These are phyloP conservation scores for Trochalopteron elliotii DNA, from an alignment of 2,113 vertebrate species.

Conservation along the genomic window DNA sequence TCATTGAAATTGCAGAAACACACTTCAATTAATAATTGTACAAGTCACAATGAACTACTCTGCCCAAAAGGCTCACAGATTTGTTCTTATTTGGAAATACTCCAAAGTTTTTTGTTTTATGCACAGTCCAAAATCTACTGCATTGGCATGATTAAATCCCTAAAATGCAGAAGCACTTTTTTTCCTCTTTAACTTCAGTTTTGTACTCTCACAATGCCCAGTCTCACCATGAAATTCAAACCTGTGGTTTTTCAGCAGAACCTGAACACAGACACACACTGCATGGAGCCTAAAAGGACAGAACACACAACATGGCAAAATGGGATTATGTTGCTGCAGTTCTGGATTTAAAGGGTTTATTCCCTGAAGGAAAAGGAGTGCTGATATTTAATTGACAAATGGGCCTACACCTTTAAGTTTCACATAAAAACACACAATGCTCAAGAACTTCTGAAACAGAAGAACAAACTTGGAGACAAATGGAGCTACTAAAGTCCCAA, in stretches of 20 bases:
- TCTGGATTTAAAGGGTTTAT: not conserved
- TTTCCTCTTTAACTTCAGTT: not conserved
- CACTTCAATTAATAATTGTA: not conserved
- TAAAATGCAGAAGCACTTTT: not conserved
- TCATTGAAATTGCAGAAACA: not conserved
- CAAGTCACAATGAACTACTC: not conserved
- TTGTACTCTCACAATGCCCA: not conserved
- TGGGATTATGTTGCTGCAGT: not conserved
- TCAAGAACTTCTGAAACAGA: not conserved
- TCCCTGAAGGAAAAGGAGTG: not conserved
- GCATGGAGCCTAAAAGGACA: fast-evolving
- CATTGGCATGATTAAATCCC: not conserved
- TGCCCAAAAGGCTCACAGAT: not conserved
- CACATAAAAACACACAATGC: not conserved
- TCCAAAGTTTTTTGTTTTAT: not conserved
- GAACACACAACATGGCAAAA: not conserved
- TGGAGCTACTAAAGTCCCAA: not conserved
- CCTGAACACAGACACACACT: not conserved
- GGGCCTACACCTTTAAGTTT: not conserved
- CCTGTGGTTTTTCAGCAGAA: not conserved
- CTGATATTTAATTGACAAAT: not conserved
- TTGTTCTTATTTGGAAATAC: not conserved
- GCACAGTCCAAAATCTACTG: not conserved
- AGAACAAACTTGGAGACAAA: not conserved
- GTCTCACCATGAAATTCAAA: not conserved